phyloP scores from a whole-genome alignment of 2,888 invertebrate genomes.

The Nezara viridula region DNA sequence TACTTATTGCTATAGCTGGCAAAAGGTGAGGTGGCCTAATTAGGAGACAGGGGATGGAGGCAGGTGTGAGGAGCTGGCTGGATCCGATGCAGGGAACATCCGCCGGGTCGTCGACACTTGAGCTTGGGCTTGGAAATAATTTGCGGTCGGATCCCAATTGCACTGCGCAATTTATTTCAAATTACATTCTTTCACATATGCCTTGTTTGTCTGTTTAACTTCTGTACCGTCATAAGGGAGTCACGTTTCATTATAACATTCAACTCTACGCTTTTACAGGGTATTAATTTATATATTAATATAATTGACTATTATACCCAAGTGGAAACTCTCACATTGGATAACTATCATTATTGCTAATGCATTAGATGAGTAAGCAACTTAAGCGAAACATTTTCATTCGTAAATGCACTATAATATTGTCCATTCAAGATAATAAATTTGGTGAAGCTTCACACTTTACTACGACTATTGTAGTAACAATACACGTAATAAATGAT shows the following conservation, averaged over 20 bases:
- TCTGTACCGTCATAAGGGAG: not conserved
- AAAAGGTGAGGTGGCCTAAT: not conserved
- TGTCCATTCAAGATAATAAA: too few relatives aligned
- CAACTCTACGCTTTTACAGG: not conserved
- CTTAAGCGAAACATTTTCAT: too few relatives aligned
- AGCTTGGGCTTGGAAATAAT: not conserved
- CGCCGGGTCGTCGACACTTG: slow-evolving; percentile 5
- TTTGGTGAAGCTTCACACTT: too few relatives aligned
- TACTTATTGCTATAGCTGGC: not conserved
- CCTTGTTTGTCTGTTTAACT: slow-evolving; percentile 21
- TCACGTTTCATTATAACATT: not conserved
- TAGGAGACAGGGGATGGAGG: not conserved
- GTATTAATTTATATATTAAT: not conserved
- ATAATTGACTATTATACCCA: too few relatives aligned
- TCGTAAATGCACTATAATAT: too few relatives aligned
- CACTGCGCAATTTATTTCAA: slow-evolving; percentile 3
- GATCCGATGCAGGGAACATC: not conserved
- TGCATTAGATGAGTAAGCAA: too few relatives aligned
- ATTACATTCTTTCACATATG: slow-evolving; percentile 23
- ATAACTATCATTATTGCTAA: too few relatives aligned
- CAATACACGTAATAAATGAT: too few relatives aligned
- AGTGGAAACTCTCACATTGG: too few relatives aligned
- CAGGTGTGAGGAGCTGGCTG: not conserved
- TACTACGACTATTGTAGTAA: too few relatives aligned
- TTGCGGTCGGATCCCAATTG: slow-evolving; percentile 21